Evolutionary conservation across 2,888 invertebrate genomes (phyloP).

Genomic region (Drosophila infuscata): DNA sequence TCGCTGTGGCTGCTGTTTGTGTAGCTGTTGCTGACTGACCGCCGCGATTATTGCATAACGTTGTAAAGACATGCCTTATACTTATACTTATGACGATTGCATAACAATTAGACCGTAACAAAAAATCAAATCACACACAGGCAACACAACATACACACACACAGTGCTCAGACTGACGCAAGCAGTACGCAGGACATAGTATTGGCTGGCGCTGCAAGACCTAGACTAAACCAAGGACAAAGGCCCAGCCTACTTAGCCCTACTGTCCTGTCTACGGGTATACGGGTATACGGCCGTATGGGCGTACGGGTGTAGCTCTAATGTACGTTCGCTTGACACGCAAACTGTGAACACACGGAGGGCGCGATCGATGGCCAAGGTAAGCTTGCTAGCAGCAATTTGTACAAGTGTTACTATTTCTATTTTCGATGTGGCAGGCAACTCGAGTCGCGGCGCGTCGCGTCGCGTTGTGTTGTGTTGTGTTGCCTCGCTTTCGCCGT

Average conservation of each 20-base stretch:
- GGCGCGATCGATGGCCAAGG: conserved; percentile 73
- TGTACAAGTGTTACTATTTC: conserved; percentile 51
- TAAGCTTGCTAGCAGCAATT: conserved; percentile 28
- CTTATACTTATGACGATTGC: conserved; percentile 61
- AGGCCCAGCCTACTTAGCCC: conserved; percentile 37
- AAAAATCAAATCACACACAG: conserved; percentile 15
- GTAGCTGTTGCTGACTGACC: conserved; percentile 81
- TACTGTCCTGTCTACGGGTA: conserved; percentile 21
- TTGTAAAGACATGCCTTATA: conserved; percentile 87
- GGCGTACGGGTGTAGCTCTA: neutral
- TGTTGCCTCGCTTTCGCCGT: conserved; percentile 7
- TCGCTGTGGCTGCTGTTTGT: neutral
- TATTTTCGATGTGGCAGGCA: conserved; percentile 18
- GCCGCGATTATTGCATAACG: conserved; percentile 86
- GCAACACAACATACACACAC: conserved; percentile 9
- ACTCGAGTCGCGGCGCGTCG: neutral
- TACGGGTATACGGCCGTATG: neutral
- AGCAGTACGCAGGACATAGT: conserved; percentile 14
- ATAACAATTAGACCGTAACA: conserved; percentile 74
- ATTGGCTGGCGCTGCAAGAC: conserved; percentile 43
- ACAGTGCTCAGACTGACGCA: conserved; percentile 33
- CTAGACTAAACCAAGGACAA: conserved; percentile 77
- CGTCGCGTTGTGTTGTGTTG: neutral
- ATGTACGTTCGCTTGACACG: conserved; percentile 42
- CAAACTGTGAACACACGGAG: conserved; percentile 37